Percentiles rank a stretch among this genome's conserved stretches.
Evolutionary conservation across 2,888 invertebrate genomes (phyloP).

Genomic region (Eupithecia centaureata): DNA sequence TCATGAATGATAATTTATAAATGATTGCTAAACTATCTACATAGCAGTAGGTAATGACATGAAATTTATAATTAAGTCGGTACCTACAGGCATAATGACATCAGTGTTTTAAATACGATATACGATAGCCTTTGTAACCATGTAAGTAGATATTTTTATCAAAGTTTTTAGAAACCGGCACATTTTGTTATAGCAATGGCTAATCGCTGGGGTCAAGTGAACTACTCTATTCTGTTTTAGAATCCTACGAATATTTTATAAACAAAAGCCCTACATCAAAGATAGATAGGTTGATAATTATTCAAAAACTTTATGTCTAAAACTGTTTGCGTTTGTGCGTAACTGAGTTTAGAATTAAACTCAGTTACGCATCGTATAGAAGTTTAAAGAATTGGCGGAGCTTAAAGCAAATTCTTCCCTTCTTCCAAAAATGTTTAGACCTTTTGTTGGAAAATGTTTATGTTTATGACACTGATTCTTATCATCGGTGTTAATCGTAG

Average conservation of each 20-base stretch:
- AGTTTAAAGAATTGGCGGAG: too few species aligned
- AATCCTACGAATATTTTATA: background rate
- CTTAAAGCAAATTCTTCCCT: too few species aligned
- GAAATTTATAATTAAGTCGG: conserved; percentile 43
- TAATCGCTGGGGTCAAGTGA: conserved; percentile 52
- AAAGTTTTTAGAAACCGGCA: conserved; percentile 55
- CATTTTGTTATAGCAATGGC: conserved; percentile 47
- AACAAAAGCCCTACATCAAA: background rate
- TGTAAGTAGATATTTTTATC: conserved; percentile 48
- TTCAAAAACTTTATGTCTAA: too few species aligned
- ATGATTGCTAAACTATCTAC: conserved; percentile 14
- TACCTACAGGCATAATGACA: conserved; percentile 53
- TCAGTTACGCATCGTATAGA: too few species aligned
- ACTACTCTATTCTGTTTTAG: conserved; percentile 13
- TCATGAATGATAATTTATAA: background rate
- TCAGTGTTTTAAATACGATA: conserved; percentile 62
- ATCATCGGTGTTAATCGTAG: background rate
- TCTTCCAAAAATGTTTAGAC: too few species aligned
- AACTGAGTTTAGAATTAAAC: too few species aligned
- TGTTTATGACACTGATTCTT: background rate
- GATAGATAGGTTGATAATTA: background rate
- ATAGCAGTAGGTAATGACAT: conserved; percentile 24
- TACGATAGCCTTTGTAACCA: conserved; percentile 65
- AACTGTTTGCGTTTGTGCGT: too few species aligned
- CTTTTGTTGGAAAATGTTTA: background rate